These are phyloP conservation scores for Xiphorhynchus erythropygius DNA, from an alignment of 2,797 vertebrate species.

Conservation along the genomic window DNA sequence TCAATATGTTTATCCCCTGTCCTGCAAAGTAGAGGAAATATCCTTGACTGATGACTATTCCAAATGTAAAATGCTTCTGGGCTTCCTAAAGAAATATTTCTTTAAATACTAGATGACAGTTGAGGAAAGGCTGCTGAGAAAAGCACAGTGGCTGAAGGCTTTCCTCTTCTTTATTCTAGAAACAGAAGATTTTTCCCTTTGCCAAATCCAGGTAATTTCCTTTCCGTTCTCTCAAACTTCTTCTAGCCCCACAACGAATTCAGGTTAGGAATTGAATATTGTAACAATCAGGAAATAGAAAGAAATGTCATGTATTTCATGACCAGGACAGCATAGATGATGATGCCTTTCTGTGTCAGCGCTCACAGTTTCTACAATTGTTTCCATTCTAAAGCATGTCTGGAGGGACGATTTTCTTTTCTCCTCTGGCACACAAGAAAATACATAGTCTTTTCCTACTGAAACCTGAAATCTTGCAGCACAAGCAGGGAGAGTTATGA, in stretches of 20 bases:
- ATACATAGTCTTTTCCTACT: not conserved
- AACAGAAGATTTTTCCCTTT: constrained; percentile 27
- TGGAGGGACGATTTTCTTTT: not conserved
- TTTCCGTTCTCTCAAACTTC: not conserved
- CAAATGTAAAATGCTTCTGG: constrained; percentile 30
- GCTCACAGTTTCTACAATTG: not conserved
- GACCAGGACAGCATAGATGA: not conserved
- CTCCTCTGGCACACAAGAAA: not conserved
- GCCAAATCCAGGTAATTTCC: constrained; percentile 65
- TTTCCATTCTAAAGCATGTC: not conserved
- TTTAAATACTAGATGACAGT: not conserved
- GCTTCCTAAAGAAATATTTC: constrained; percentile 23
- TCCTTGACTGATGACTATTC: constrained; percentile 43
- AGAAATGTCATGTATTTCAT: not conserved
- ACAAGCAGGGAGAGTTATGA: not conserved
- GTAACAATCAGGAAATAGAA: not conserved
- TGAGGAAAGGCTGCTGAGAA: not conserved
- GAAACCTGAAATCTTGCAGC: not conserved
- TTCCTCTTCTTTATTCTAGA: constrained; percentile 61
- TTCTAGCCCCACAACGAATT: not conserved
- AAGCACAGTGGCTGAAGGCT: constrained; percentile 13
- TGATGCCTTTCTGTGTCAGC: not conserved
- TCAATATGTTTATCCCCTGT: not conserved
- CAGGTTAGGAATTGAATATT: not conserved
- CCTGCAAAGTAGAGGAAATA: not conserved